Evolutionary conservation across 2,797 vertebrate species (phyloP).

Genomic region (Chromis chromis): DNA sequence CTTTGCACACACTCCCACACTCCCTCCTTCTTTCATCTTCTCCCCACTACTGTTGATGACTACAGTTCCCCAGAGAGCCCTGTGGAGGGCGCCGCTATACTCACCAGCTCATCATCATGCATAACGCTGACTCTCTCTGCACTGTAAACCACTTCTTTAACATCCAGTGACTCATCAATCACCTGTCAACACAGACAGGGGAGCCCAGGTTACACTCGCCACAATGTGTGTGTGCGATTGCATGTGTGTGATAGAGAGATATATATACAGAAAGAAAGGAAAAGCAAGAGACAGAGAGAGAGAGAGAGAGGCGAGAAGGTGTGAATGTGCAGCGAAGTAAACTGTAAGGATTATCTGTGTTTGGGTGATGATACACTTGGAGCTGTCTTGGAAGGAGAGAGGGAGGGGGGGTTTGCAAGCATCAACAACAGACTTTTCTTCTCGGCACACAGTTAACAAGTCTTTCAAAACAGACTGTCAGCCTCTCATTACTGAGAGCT

Average conservation of each 20-base stretch:
- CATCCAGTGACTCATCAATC: slow-evolving; percentile 96
- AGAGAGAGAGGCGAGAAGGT: slow-evolving; percentile 47
- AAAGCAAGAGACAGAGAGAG: slow-evolving; percentile 9
- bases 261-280: not conserved
- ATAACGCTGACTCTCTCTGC: slow-evolving; percentile 93
- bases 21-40: slow-evolving; percentile 57
- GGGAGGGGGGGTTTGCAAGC: slow-evolving; percentile 58
- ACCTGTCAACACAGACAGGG: slow-evolving; percentile 92
- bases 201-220: slow-evolving; percentile 83
- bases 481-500: slow-evolving; percentile 52
- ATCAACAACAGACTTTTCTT: slow-evolving; percentile 65
- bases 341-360: slow-evolving; percentile 62
- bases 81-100: slow-evolving; percentile 82
- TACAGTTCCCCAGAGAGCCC: slow-evolving; percentile 62
- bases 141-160: slow-evolving; percentile 95
- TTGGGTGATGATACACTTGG: slow-evolving; percentile 64
- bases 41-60: slow-evolving; percentile 46
- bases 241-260: slow-evolving; percentile 19
- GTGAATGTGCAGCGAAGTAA: slow-evolving; percentile 62
- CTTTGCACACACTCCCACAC: slow-evolving; percentile 61
- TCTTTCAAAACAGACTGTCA: slow-evolving; percentile 49
- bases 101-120: slow-evolving; percentile 93
- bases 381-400: slow-evolving; percentile 68
- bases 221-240: slow-evolving; percentile 49
- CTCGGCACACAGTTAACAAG: slow-evolving; percentile 51